phyloP scores from a whole-genome alignment of 1,140 invertebrate genomes.

The Phymastichus coffea region DNA sequence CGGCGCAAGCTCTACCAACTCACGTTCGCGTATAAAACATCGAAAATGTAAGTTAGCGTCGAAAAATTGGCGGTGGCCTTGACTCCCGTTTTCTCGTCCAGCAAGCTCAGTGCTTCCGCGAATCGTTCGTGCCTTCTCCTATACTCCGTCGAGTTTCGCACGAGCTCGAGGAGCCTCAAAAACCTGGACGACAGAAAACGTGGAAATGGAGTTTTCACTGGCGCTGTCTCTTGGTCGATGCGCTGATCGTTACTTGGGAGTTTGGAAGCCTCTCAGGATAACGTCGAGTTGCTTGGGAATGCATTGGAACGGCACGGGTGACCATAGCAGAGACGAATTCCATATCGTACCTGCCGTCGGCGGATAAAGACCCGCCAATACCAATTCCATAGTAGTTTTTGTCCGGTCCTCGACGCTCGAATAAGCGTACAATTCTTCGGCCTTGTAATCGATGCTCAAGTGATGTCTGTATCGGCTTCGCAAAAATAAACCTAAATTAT shows the following conservation, averaged over 20 bases:
- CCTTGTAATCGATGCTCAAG: conserved; percentile 51
- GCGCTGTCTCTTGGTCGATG: too few species aligned
- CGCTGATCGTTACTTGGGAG: too few species aligned
- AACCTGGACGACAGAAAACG: too few species aligned
- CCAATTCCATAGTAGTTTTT: conserved; percentile 59
- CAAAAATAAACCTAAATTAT: background rate
- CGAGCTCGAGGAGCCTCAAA: too few species aligned
- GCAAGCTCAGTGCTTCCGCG: background rate
- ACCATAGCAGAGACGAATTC: conserved; percentile 56
- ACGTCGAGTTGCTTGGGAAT: conserved; percentile 45
- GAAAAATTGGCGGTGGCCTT: background rate
- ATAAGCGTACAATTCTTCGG: conserved; percentile 38
- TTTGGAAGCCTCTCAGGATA: background rate
- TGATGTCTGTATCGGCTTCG: conserved; percentile 24
- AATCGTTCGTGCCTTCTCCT: too few species aligned
- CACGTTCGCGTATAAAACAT: background rate
- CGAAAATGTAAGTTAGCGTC: background rate
- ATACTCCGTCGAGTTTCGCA: background rate
- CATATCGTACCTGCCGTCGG: conserved; percentile 52
- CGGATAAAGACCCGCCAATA: conserved; percentile 57
- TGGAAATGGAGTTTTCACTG: too few species aligned
- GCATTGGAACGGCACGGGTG: conserved; percentile 58
- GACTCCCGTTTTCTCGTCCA: too few species aligned
- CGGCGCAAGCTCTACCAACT: too few species aligned
- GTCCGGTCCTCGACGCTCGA: conserved; percentile 58